Percentiles rank a stretch among this genome's conserved stretches.
phyloP scores from a whole-genome alignment of 2,113 vertebrate genomes.

The Ascaphus truei region DNA sequence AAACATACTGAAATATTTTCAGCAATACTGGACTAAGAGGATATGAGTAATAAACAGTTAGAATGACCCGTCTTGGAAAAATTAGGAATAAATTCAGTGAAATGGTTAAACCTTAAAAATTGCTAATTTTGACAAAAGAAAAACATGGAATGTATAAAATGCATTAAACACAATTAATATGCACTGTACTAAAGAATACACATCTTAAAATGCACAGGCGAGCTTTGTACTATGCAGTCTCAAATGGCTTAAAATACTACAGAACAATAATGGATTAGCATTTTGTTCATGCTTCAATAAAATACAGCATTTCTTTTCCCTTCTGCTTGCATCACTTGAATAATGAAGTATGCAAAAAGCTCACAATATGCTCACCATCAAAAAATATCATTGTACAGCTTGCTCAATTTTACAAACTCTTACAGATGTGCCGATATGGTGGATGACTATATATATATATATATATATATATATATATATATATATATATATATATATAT shows the following conservation, averaged over 20 bases:
- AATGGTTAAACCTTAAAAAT: neutral
- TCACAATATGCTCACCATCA: too few relatives aligned
- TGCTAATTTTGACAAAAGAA: neutral
- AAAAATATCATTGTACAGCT: too few relatives aligned
- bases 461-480: too few relatives aligned
- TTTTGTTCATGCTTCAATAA: neutral
- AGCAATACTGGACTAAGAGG: too few relatives aligned
- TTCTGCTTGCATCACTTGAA: neutral
- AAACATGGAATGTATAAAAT: neutral
- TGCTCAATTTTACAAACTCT: too few relatives aligned
- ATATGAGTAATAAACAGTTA: too few relatives aligned
- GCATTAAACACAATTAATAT: neutral
- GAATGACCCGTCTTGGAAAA: too few relatives aligned
- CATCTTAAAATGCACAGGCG: neutral
- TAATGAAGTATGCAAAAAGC: neutral
- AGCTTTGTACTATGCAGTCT: constrained; percentile 2
- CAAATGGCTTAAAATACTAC: neutral
- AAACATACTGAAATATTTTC: too few relatives aligned
- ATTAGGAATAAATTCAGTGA: too few relatives aligned
- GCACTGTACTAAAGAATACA: neutral
- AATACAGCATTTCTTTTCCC: neutral
- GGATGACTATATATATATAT: too few relatives aligned
- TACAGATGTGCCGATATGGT: too few relatives aligned
- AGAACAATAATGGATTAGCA: constrained; percentile 6
- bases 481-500: too few relatives aligned